Conservation (phyloP, 2,888 invertebrate genomes). For the Catocala nupta region DNA sequence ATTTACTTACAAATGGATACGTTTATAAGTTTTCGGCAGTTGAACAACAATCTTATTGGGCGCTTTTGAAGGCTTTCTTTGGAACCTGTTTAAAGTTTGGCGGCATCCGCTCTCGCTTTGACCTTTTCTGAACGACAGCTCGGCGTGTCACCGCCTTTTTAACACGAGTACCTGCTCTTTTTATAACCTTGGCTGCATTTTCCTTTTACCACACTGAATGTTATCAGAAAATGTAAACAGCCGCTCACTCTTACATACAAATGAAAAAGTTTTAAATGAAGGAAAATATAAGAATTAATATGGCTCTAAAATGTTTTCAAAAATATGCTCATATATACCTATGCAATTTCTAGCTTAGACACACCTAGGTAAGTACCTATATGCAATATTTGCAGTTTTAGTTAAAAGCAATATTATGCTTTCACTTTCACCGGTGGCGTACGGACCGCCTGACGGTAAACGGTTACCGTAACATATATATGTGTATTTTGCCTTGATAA, state of each 20-base stretch:
- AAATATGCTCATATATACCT: too few relatives aligned
- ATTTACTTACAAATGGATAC: constrained; percentile 48
- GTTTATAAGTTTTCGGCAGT: constrained; percentile 44
- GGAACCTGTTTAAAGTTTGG: constrained; percentile 66
- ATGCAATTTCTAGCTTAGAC: too few relatives aligned
- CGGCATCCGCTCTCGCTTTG: constrained; percentile 56
- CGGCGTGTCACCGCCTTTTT: constrained; percentile 56
- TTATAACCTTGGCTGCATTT: constrained; percentile 46
- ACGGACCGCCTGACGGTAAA: too few relatives aligned
- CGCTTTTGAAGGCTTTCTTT: constrained; percentile 60
- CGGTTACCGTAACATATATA: too few relatives aligned
- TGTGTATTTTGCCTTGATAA: too few relatives aligned
- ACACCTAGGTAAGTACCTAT: too few relatives aligned
- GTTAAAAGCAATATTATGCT: too few relatives aligned
- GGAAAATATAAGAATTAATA: neutral
- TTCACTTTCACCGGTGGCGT: too few relatives aligned
- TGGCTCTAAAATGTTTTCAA: neutral
- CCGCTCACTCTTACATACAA: constrained; percentile 21
- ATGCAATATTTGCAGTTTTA: too few relatives aligned
- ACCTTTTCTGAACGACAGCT: constrained; percentile 60
- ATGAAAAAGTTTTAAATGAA: constrained; percentile 10
- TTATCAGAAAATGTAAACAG: constrained; percentile 34
- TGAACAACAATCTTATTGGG: constrained; percentile 55
- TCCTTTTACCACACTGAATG: constrained; percentile 46
- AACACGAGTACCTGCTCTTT: constrained; percentile 50